Evolutionary conservation across 2,113 vertebrate species (phyloP), one percentile per base, ranked within the genome.

Genomic region (Oceanites oceanicus): DNA sequence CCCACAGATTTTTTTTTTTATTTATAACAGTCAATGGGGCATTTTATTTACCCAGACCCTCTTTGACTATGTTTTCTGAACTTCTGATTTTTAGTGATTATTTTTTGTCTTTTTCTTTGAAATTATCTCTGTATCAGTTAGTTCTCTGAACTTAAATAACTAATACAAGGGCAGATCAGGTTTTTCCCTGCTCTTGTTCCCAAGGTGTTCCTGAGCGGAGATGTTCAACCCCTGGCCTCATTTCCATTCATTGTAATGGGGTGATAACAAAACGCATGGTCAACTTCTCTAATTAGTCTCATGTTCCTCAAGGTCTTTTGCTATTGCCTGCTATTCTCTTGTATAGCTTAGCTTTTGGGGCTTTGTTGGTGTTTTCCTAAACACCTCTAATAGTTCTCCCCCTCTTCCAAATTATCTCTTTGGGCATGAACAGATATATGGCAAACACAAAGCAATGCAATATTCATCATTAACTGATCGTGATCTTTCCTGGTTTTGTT

Each of bases 251-350:
- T 91, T 93, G 81, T 88, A 78, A 90, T 85, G 94, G 90, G 72
- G 87, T 83, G 96, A 97, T 95, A 98, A 97, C 93, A 94, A 96
- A 98, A 96, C 2, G 78, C 97, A 88, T 95, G 94, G 94, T 47
- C 58, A 10, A 22, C 73, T 97, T 97, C 95, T 95, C 82, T 98
- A 97, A 98, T 98, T 97, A 97, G 91, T 91, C 73, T 71, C n/a
- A 0, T 23, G 73, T 86, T 97, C 96, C 97, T 96, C 29, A 56
- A 82, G 85, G 96, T 96, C 95, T 96, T 95, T 92, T 86, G 36
- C 88, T 94, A 52, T 84, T 94, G 67, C 74, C 67, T 90, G 19
- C 50, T 94, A 38, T 67, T 85, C 77, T 93, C 27, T 96, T 73
- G 70, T 63, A 62, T 11, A 58, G 42, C 40, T 85, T 32, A 71